Evolutionary conservation across 2,113 vertebrate genomes (phyloP), one percentile per base, ranked within the genome.

Genomic region (Pogonocichla stellata): DNA sequence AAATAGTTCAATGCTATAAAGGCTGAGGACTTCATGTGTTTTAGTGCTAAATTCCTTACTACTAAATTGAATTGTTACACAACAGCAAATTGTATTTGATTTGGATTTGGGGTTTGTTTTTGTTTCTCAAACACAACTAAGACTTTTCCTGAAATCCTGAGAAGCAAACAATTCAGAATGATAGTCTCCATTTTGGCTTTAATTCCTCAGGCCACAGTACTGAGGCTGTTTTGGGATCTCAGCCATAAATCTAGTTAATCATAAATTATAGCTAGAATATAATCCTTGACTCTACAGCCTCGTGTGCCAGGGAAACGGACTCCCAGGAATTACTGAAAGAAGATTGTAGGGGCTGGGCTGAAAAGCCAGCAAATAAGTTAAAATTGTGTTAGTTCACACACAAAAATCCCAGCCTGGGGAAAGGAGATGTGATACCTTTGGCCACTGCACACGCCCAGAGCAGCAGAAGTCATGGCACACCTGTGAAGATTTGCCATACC

Each of bases 161-260:
- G 72, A 77, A 93, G 45, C 71, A 93, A 93, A 91, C 92, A 95
- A 86, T 92, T 93, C 88, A 87, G 88, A 97, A 88, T 92, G 73
- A 92, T 92, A 85, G 86, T 86, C 75, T 79, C 84, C 58, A 86
- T 89, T 96, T 93, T 80, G 92, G 85, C 95, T 95, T 96, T 73
- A 81, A 95, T 93, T 96, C 89, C 72, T 96, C 80, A 92, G 90
- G 66, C 54, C 60, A 86, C 65, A 80, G 90, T 57, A 78, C 25
- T 66, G 92, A 88, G 62, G 83, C 84, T 92, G 91, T 88, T 92
- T 97, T 58, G 88, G 91, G 94, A 94, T 94, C 92, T 92, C 95
- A 93, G 95, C 83, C 94, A 92, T 95, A 97, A 96, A 96, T 96
- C 94, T 96, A 95, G 94, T 96, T 97, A 96, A 95, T 95, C 92